Percentiles rank a stretch among this genome's conserved stretches.
Conservation (phyloP, 30 jellyfish, hydroid and myxozoan genomes). For the Aurelia aurita region DNA sequence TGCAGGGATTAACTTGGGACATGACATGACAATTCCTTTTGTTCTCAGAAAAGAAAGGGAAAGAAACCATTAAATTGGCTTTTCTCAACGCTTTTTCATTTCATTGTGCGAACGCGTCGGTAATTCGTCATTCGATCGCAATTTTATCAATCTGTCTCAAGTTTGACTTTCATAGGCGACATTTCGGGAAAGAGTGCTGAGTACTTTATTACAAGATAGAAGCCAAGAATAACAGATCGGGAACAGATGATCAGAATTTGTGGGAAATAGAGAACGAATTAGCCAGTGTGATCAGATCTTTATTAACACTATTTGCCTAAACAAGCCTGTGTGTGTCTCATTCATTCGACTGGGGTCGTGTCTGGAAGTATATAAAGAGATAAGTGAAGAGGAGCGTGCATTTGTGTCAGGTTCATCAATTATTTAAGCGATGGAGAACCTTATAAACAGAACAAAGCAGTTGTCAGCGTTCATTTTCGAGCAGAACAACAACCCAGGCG, state of each 20-base stretch:
- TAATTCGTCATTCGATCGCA: constrained; percentile 1
- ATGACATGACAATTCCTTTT: background rate
- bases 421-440: constrained; percentile 68
- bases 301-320: constrained; percentile 23
- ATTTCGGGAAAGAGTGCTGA: background rate
- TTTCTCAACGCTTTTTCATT: background rate
- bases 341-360: constrained; percentile 22
- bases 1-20: background rate
- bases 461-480: constrained; percentile 63
- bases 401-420: constrained; percentile 50
- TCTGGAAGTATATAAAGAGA: background rate
- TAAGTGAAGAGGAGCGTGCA: constrained; percentile 32
- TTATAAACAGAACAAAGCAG: constrained; percentile 65
- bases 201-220: background rate
- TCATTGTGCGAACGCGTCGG: background rate
- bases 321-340: constrained; percentile 15
- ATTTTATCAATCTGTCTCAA: background rate
- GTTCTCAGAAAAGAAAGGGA: constrained; percentile 4
- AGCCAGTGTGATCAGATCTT: constrained; percentile 18
- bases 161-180: background rate
- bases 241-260: background rate
- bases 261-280: constrained; percentile 14
- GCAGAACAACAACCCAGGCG: constrained; percentile 51
- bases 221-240: background rate
- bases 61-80: constrained; percentile 26